Evolutionary conservation across 2,797 vertebrate species (phyloP).

Genomic region (Calcarius lapponicus): DNA sequence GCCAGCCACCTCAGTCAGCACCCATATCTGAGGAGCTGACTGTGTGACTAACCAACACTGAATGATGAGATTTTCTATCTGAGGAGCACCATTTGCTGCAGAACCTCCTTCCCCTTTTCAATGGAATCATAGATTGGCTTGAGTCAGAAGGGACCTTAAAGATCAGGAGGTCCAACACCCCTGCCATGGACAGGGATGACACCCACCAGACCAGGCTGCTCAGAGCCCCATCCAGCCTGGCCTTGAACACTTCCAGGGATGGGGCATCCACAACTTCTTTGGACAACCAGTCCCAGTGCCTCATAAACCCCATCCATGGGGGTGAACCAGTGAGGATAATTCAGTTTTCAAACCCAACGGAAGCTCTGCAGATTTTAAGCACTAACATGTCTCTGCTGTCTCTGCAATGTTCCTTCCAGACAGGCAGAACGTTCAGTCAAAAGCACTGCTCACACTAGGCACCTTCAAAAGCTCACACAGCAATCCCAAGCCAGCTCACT

Average conservation of each 20-base stretch:
- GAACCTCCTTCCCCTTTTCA: not conserved
- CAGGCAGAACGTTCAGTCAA: accelerated
- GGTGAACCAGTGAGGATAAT: not conserved
- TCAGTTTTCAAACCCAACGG: not conserved
- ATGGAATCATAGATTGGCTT: not conserved
- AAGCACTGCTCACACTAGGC: not conserved
- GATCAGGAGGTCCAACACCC: not conserved
- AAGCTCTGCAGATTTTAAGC: not conserved
- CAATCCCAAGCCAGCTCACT: not conserved
- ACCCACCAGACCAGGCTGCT: not conserved
- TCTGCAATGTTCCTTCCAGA: not conserved
- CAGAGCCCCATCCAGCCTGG: not conserved
- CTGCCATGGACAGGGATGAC: not conserved
- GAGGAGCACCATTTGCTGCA: not conserved
- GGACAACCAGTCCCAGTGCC: not conserved
- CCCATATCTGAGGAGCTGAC: not conserved
- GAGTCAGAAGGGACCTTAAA: not conserved
- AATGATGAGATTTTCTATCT: not conserved
- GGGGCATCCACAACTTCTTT: not conserved
- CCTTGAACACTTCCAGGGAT: not conserved
- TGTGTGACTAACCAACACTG: not conserved
- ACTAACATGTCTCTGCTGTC: not conserved
- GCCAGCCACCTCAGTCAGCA: not conserved
- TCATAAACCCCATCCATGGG: not conserved
- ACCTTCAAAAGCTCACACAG: not conserved